phyloP scores from a whole-genome alignment of 1,140 invertebrate genomes.

The Lamellibrachia luymesi region DNA sequence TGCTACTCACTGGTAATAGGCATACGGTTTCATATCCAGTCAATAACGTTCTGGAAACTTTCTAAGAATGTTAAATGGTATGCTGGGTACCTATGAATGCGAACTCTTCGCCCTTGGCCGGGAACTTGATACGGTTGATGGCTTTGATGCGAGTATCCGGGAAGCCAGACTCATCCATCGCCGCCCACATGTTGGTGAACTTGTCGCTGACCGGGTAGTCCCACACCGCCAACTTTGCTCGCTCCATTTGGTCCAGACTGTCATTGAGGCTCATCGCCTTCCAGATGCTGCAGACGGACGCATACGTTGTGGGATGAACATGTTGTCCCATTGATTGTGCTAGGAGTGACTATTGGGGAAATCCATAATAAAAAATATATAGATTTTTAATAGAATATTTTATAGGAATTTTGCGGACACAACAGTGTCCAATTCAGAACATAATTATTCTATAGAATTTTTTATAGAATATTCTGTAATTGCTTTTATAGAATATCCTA shows the following conservation, averaged over 20 bases:
- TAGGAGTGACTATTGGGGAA: too few species aligned
- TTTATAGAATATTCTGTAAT: too few species aligned
- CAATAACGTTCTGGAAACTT: too few species aligned
- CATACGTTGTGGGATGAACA: not conserved
- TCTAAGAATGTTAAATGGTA: not conserved
- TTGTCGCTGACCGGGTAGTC: constrained; percentile 98
- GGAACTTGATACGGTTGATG: constrained; percentile 67
- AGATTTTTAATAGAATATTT: not conserved
- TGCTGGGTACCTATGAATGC: constrained; percentile 75
- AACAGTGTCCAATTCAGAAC: too few species aligned
- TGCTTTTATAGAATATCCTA: too few species aligned
- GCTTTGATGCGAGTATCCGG: constrained; percentile 77
- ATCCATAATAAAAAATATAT: too few species aligned
- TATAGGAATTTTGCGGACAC: not conserved
- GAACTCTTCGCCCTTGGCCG: constrained; percentile 72
- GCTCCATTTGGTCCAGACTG: constrained; percentile 80
- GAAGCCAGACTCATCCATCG: constrained; percentile 86
- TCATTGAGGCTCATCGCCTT: constrained; percentile 96
- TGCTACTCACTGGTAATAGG: too few species aligned
- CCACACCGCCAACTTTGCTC: constrained; percentile 94
- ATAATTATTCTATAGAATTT: too few species aligned
- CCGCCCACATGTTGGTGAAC: constrained; percentile 97
- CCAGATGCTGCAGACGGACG: constrained; percentile 79
- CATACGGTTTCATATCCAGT: too few species aligned
- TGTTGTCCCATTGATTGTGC: too few species aligned